phyloP scores from a whole-genome alignment of 2,113 vertebrate genomes.

The Perca schrenkii region DNA sequence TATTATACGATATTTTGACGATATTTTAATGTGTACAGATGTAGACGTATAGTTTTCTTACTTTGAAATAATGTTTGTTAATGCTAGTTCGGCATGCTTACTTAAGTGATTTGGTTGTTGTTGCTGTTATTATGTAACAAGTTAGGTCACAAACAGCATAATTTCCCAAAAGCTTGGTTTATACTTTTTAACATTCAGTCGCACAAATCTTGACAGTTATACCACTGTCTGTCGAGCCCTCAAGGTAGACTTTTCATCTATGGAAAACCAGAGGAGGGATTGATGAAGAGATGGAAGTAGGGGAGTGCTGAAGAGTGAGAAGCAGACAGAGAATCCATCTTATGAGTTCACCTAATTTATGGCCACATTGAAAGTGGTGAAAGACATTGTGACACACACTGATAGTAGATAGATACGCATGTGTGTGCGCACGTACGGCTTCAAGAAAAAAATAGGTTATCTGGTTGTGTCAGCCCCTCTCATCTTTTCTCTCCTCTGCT shows the following conservation, averaged over 20 bases:
- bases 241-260: slow-evolving; percentile 50
- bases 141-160: background rate
- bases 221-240: slow-evolving; percentile 25
- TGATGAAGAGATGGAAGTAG: slow-evolving; percentile 46
- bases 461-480: slow-evolving; percentile 44
- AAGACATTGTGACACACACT: slow-evolving; percentile 37
- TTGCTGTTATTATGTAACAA: background rate
- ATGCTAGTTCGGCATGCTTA: background rate
- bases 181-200: slow-evolving; percentile 27
- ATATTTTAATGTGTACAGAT: background rate
- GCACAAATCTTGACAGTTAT: slow-evolving; percentile 30
- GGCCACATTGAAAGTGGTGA: slow-evolving; percentile 54
- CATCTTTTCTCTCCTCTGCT: slow-evolving; percentile 32
- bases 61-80: background rate
- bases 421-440: background rate
- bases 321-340: slow-evolving; percentile 45
- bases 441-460: slow-evolving; percentile 53
- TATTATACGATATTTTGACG: too few species aligned
- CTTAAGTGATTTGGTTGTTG: background rate
- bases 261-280: slow-evolving; percentile 23
- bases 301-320: slow-evolving; percentile 31
- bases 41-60: background rate
- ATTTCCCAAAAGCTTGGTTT: slow-evolving; percentile 1
- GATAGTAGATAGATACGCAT: slow-evolving; percentile 27
- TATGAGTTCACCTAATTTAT: slow-evolving; percentile 51